Base-by-base conservation (phyloP, 2,113 vertebrate genomes). In the Prolemur simus region DNA sequence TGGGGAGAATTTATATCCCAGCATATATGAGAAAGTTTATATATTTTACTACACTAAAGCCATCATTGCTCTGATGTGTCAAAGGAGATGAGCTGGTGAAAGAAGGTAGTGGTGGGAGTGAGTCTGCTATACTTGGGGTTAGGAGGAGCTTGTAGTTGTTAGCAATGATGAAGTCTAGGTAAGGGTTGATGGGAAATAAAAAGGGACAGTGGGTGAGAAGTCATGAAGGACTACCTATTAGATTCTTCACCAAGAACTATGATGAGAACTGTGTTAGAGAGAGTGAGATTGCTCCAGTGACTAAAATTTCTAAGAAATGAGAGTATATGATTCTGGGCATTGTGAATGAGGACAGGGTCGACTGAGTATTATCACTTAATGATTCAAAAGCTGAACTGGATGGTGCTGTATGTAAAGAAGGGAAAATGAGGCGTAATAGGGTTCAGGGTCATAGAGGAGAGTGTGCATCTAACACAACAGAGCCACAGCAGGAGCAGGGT, bases 381-480 rank as follows among this genome's bases (percentile, higher is more conserved):
- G 21, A 52, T 64, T 32, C 34, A 10, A 52, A 68, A 69, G 15
- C n/a, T 87, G 21, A 49, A 7, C 2, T 49, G 10, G 5, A 5
- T 58, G 47, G 25, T 13, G 1, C 3, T 32, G 9, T 47, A 4
- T 12, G 49, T 60, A 54, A 23, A 54, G 63, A 68, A 56, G n/a
- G 34, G 3, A 17, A 63, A 76, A 54, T 42, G 91, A 73, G 52
- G 23, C 23, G 60, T 6, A 82, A 27, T 1, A 1, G 8, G 42
- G 20, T 34, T 13, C 21, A 6, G 3, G 39, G 8, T 8, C 54
- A 52, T 23, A 32, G 8, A 29, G 47, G 9, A 27, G 37, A 29
- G 5, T 11, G 4, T 25, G 1, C n/a, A 39, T 8, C 52, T 52
- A 25, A 3, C 27, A 39, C 17, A 1, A 29, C 47, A 6, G 1